Evolutionary conservation across 2,113 vertebrate species (phyloP).

Genomic region (Campylomormyrus numenius): DNA sequence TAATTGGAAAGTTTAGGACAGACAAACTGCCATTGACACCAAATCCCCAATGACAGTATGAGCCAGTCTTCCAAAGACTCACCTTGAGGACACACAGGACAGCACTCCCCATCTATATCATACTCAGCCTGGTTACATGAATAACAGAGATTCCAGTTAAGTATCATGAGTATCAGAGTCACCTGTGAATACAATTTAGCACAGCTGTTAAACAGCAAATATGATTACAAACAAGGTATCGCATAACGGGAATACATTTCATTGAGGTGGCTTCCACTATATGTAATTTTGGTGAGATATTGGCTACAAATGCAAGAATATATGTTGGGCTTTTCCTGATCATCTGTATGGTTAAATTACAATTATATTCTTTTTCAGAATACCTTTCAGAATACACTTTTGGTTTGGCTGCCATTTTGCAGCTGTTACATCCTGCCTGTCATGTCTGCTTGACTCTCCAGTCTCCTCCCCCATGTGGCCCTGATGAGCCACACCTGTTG

Average conservation of each 20-base stretch:
- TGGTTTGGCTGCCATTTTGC: too few species aligned
- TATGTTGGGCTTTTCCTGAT: background rate
- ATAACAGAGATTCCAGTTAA: background rate
- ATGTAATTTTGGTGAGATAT: background rate
- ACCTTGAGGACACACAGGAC: background rate
- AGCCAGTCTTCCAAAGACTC: background rate
- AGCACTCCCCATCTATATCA: background rate
- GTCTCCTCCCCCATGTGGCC: too few species aligned
- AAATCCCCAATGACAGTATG: background rate
- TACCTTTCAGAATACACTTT: background rate
- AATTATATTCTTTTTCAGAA: background rate
- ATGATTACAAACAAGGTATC: background rate
- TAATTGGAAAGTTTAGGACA: background rate
- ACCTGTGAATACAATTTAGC: background rate
- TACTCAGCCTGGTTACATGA: background rate
- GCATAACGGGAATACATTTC: too few species aligned
- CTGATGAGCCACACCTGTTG: too few species aligned
- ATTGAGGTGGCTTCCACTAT: background rate
- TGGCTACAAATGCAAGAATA: background rate
- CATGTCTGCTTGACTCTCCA: too few species aligned
- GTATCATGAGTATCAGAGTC: too few species aligned
- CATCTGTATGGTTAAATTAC: background rate
- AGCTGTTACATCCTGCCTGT: too few species aligned
- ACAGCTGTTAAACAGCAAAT: background rate
- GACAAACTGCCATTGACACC: background rate